These are phyloP conservation scores for Calidris pugnax DNA, from an alignment of 2,113 vertebrate genomes.

Conservation along the genomic window DNA sequence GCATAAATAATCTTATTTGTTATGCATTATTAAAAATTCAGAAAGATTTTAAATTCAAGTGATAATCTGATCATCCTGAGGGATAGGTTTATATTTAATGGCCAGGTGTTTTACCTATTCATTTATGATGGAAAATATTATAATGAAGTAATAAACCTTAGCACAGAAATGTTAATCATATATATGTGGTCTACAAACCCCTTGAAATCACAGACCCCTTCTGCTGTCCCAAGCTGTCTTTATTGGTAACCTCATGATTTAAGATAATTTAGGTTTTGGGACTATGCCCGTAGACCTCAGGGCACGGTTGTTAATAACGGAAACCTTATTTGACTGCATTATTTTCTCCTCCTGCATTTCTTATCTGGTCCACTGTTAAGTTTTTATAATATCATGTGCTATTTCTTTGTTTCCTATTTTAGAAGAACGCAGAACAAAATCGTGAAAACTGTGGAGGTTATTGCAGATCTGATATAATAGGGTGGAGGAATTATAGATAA, in stretches of 20 bases:
- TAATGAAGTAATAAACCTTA: constrained; percentile 71
- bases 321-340: constrained; percentile 60
- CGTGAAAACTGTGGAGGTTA: not conserved
- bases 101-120: constrained; percentile 77
- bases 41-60: constrained; percentile 76
- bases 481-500: not conserved
- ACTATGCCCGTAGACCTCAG: constrained; percentile 33
- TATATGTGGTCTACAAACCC: constrained; percentile 7
- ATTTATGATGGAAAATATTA: constrained; percentile 76
- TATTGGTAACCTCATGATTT: constrained; percentile 42
- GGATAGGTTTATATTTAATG: constrained; percentile 75
- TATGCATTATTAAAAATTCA: constrained; percentile 75
- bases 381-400: not conserved
- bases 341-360: constrained; percentile 41
- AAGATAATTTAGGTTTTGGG: constrained; percentile 30
- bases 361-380: constrained; percentile 45
- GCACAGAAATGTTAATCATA: constrained; percentile 71
- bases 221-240: constrained; percentile 41
- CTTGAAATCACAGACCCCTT: constrained; percentile 66
- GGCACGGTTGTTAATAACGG: constrained; percentile 54
- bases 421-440: not conserved
- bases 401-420: constrained; percentile 44
- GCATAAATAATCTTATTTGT: constrained; percentile 74
- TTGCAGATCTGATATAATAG: not conserved
- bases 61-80: constrained; percentile 75